These are phyloP conservation scores for Vombatus ursinus DNA, from an alignment of 2,113 vertebrate species.

Conservation along the genomic window DNA sequence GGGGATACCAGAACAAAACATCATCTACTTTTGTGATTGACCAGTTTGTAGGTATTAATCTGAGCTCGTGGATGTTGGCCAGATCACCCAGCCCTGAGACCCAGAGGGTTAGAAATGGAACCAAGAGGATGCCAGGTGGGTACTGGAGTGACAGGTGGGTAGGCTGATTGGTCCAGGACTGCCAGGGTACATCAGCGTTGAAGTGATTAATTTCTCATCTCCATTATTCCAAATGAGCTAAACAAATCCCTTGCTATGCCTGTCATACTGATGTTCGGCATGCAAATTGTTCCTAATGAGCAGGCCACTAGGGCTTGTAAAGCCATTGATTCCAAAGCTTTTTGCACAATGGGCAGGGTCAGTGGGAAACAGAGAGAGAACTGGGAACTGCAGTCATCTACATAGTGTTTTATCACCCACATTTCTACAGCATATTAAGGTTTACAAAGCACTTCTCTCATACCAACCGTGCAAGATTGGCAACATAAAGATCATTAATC, in stretches of 20 bases:
- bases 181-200: conserved; percentile 61
- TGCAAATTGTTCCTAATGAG: conserved; percentile 84
- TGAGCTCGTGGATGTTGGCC: conserved; percentile 9
- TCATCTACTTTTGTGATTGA: neutral
- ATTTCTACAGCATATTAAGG: conserved; percentile 2
- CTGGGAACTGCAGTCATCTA: neutral
- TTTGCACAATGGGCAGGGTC: too few relatives aligned
- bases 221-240: conserved; percentile 83
- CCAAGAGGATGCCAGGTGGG: neutral
- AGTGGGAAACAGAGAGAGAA: neutral
- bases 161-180: conserved; percentile 12
- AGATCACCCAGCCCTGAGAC: conserved; percentile 55
- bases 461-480: neutral
- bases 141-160: conserved; percentile 49
- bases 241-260: conserved; percentile 82
- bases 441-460: neutral
- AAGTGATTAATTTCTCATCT: conserved; percentile 83
- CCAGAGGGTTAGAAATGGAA: neutral
- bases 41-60: neutral
- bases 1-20: neutral
- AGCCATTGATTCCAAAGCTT: conserved; percentile 50
- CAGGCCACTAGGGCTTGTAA: conserved; percentile 55
- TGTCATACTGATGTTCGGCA: conserved; percentile 81
- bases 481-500: neutral
- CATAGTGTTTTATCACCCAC: neutral